phyloP scores from a whole-genome alignment of 2,113 vertebrate genomes.

The Oreochromis niloticus region DNA sequence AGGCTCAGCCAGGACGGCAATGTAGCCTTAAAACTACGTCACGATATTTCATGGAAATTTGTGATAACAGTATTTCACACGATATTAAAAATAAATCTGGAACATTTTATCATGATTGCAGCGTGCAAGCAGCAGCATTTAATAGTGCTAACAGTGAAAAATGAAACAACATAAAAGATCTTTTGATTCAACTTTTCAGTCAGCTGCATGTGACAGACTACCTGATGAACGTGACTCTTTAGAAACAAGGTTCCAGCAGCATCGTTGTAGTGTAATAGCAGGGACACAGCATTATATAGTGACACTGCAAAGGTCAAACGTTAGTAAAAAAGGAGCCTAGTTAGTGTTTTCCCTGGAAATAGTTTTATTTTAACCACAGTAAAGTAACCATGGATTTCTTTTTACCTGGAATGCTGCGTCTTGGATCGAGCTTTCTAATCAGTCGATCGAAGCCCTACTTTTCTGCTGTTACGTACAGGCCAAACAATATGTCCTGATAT shows the following conservation, averaged over 20 bases:
- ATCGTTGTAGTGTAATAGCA: neutral
- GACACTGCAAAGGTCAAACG: fast-evolving
- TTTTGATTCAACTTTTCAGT: neutral
- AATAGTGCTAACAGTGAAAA: neutral
- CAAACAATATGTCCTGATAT: neutral
- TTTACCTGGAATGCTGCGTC: neutral
- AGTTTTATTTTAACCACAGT: neutral
- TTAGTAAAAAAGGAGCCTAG: neutral
- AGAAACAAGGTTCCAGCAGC: neutral
- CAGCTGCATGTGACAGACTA: neutral
- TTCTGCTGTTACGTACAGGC: neutral
- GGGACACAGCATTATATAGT: neutral
- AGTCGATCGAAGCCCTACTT: neutral
- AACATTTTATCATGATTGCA: neutral
- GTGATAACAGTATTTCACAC: neutral
- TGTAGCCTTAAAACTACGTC: neutral
- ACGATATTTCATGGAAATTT: neutral
- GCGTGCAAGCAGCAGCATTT: neutral
- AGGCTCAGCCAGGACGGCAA: fast-evolving
- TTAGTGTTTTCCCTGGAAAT: neutral
- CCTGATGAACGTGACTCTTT: neutral
- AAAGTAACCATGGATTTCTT: fast-evolving
- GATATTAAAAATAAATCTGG: neutral
- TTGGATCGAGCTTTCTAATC: neutral
- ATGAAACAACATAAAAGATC: neutral